These are phyloP conservation scores for Periophthalmus modestus DNA, from an alignment of 2,113 vertebrate species.

Conservation along the genomic window DNA sequence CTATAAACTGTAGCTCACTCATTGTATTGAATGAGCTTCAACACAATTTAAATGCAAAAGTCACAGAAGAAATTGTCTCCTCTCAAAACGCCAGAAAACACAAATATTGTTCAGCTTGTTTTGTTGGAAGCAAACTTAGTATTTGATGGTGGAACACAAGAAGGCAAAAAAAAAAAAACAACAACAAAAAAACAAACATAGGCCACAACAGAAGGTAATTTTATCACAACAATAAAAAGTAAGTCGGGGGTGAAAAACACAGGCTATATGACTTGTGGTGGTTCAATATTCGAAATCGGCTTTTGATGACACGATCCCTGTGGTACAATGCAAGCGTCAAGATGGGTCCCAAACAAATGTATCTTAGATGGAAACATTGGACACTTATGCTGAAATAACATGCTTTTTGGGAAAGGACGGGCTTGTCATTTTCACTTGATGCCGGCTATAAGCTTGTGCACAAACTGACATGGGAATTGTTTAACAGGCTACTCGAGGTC, in stretches of 20 bases:
- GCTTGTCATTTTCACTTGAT: background rate
- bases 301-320: background rate
- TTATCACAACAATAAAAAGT: background rate
- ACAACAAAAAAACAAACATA: too few relatives aligned
- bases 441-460: background rate
- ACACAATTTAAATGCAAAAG: background rate
- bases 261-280: background rate
- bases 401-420: background rate
- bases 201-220: background rate
- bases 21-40: background rate
- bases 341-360: background rate
- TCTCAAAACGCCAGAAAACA: background rate
- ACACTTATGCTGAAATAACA: conserved; percentile 17
- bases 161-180: background rate
- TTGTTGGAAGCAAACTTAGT: background rate
- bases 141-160: background rate
- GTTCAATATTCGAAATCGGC: conserved; percentile 11
- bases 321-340: conserved; percentile 1
- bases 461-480: conserved; percentile 6
- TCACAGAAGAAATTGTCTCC: background rate
- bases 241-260: background rate
- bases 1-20: too few relatives aligned
- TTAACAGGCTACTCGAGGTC: conserved; percentile 14
- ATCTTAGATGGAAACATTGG: conserved; percentile 19
- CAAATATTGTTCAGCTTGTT: background rate